Evolutionary conservation across 2,888 invertebrate species (phyloP).

Genomic region (Philopedon plagiatum): DNA sequence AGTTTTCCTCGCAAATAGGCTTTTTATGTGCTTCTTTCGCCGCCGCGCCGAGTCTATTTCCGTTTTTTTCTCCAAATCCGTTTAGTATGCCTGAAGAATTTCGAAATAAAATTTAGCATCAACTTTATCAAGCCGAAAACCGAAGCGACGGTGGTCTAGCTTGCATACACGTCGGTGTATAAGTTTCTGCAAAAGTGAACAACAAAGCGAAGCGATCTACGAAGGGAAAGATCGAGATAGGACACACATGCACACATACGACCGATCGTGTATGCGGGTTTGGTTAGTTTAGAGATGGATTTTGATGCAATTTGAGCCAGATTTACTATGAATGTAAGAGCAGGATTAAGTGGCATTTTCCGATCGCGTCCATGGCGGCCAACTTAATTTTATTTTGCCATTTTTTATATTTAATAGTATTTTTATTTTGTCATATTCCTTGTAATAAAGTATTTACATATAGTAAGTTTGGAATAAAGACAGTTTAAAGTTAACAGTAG

Average conservation of each 20-base stretch:
- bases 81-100: constrained; percentile 37
- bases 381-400: no score
- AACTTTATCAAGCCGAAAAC: constrained; percentile 44
- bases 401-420: no score
- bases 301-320: no score
- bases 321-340: no score
- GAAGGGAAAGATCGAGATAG: constrained; percentile 27
- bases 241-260: background rate
- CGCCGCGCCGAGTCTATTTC: constrained; percentile 18
- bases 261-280: background rate
- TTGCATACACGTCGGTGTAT: constrained; percentile 18
- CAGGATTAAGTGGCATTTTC: no score
- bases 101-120: constrained; percentile 38
- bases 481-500: no score
- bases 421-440: no score
- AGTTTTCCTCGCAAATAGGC: constrained; percentile 1
- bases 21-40: background rate
- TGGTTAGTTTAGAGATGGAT: background rate
- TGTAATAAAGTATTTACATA: no score
- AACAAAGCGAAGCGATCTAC: constrained; percentile 20
- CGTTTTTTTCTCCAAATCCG: constrained; percentile 38
- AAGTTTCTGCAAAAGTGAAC: constrained; percentile 42
- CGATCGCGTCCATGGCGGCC: no score
- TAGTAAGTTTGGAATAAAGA: no score
- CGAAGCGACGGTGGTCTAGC: constrained; percentile 21